phyloP scores from a whole-genome alignment of 2,888 invertebrate species.

The Cistogaster globosa region DNA sequence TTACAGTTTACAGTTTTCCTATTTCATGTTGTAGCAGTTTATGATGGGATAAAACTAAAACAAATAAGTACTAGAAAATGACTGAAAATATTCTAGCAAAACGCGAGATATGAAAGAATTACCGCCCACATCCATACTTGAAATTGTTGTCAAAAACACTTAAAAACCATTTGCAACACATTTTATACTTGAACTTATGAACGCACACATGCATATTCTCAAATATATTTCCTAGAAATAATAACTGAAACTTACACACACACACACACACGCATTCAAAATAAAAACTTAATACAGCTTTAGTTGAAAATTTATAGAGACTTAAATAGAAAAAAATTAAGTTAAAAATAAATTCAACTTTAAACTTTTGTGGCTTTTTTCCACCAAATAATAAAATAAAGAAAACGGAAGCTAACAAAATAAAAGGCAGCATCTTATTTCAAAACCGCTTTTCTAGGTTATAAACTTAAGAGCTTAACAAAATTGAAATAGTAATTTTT shows the following conservation, averaged over 20 bases:
- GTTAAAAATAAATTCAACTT: constrained; percentile 33
- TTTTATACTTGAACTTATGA: constrained; percentile 71
- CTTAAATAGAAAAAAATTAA: background rate
- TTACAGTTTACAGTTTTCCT: constrained; percentile 46
- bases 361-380: constrained; percentile 59
- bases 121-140: constrained; percentile 29
- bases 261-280: too few relatives aligned
- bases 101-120: constrained; percentile 33
- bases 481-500: constrained; percentile 71
- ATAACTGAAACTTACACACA: background rate
- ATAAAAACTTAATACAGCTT: constrained; percentile 30
- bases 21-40: constrained; percentile 57
- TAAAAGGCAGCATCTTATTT: constrained; percentile 51
- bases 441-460: constrained; percentile 66
- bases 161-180: constrained; percentile 81
- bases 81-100: background rate
- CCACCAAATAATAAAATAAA: constrained; percentile 25
- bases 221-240: background rate
- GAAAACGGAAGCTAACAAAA: too few relatives aligned
- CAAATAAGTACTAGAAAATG: background rate
- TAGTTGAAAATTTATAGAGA: constrained; percentile 62
- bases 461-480: constrained; percentile 63
- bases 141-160: constrained; percentile 80
- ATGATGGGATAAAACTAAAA: constrained; percentile 27
- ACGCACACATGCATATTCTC: constrained; percentile 11